Evolutionary conservation across 2,797 vertebrate species (phyloP).

Genomic region (Decapterus maruadsi): DNA sequence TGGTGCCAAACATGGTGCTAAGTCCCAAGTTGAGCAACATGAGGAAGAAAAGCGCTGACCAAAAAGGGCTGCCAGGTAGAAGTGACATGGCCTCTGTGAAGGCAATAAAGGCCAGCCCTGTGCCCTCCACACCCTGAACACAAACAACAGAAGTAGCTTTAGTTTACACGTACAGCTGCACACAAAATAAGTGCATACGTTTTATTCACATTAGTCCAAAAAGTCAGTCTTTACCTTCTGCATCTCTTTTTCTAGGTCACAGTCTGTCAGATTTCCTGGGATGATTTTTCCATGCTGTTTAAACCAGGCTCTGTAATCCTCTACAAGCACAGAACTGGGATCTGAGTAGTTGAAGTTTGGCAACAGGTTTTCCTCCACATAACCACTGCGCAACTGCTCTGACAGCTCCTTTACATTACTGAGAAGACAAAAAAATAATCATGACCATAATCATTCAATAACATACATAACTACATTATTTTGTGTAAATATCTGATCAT

Average conservation of each 20-base stretch:
- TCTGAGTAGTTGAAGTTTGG: conserved; percentile 62
- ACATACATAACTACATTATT: neutral
- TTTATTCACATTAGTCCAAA: neutral
- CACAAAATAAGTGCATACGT: neutral
- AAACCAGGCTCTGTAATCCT: conserved; percentile 80
- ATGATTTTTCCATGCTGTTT: neutral
- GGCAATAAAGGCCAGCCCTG: conserved; percentile 86
- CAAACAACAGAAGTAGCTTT: conserved; percentile 7
- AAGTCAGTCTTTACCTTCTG: conserved; percentile 67
- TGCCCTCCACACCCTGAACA: conserved; percentile 86
- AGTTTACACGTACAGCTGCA: neutral
- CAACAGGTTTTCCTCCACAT: neutral
- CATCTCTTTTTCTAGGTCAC: conserved; percentile 82
- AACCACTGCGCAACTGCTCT: neutral
- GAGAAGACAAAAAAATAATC: conserved; percentile 1
- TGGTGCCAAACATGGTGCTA: conserved; percentile 87
- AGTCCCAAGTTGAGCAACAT: conserved; percentile 88
- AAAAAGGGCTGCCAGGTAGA: conserved; percentile 88
- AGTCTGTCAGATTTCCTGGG: conserved; percentile 71
- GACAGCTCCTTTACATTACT: conserved; percentile 74
- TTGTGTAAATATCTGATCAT: neutral
- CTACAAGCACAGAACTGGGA: conserved; percentile 47
- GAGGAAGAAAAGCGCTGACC: conserved; percentile 90
- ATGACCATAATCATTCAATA: neutral
- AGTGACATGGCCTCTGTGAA: conserved; percentile 89